These are phyloP conservation scores for Argyresthia goedartella DNA, from an alignment of 2,888 invertebrate species.

Conservation along the genomic window DNA sequence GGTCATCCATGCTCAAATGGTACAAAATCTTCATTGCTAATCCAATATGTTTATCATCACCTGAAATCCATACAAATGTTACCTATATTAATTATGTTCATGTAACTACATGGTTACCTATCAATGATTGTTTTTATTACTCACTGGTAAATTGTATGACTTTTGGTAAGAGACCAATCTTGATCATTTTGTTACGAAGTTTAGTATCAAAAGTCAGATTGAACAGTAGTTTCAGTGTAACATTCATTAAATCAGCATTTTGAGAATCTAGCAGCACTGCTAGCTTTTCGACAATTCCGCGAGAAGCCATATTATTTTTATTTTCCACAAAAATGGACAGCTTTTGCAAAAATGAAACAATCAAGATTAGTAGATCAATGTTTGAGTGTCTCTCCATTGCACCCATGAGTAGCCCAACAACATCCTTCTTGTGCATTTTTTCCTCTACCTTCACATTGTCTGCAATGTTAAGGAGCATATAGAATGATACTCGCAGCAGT, in stretches of 20 bases:
- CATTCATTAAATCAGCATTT: conserved; percentile 81
- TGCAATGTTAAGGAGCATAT: conserved; percentile 93
- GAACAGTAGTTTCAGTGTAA: conserved; percentile 89
- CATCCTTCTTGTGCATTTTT: conserved; percentile 96
- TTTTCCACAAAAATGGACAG: conserved; percentile 95
- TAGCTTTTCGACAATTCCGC: conserved; percentile 86
- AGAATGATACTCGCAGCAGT: conserved; percentile 90
- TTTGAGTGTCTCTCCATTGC: conserved; percentile 89
- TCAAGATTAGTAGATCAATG: conserved; percentile 88
- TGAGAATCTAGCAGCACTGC: conserved; percentile 80
- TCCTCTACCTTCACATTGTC: conserved; percentile 96
- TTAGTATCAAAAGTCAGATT: conserved; percentile 96
- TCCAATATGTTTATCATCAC: conserved; percentile 83
- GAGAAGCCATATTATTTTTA: conserved; percentile 90
- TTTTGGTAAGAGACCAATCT: conserved; percentile 89
- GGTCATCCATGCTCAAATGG: conserved; percentile 95
- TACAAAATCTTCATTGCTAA: conserved; percentile 88
- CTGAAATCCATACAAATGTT: conserved; percentile 51
- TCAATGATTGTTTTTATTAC: conserved; percentile 25
- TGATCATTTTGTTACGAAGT: conserved; percentile 89
- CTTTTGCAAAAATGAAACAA: conserved; percentile 95
- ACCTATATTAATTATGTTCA: conserved; percentile 2
- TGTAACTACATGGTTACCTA: no score
- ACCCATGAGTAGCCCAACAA: conserved; percentile 88
- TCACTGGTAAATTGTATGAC: conserved; percentile 88